These are phyloP conservation scores for Gambusia yucatana DNA, from an alignment of 2,797 vertebrate species.

Conservation along the genomic window DNA sequence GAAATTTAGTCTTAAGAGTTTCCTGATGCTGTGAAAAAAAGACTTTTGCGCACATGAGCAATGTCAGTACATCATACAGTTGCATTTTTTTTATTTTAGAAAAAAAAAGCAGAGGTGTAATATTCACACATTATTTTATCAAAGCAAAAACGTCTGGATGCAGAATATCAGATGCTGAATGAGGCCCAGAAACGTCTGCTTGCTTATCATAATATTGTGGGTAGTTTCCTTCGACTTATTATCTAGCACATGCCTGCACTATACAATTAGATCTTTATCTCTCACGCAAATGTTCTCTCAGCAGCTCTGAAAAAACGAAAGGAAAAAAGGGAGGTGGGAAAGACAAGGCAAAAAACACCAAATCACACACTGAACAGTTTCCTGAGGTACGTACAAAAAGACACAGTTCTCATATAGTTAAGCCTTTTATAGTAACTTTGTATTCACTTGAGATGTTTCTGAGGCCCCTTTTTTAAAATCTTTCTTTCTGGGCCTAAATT, in stretches of 20 bases:
- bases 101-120: neutral
- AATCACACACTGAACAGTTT: constrained; percentile 66
- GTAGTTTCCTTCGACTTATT: neutral
- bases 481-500: neutral
- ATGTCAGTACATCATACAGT: neutral
- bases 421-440: neutral
- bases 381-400: constrained; percentile 75
- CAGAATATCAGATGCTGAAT: neutral
- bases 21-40: neutral
- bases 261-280: neutral
- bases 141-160: neutral
- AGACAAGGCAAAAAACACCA: constrained; percentile 83
- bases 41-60: no score
- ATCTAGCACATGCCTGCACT: neutral
- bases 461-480: neutral
- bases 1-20: neutral
- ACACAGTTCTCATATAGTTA: neutral
- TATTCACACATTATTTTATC: neutral
- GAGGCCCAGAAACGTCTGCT: neutral
- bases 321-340: constrained; percentile 87
- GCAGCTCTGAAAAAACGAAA: constrained; percentile 84
- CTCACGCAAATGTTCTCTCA: constrained; percentile 16
- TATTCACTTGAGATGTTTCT: neutral
- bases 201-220: neutral
- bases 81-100: neutral